These are phyloP conservation scores for Tarsius wallacei DNA, from an alignment of 2,797 vertebrate genomes.

Conservation along the genomic window DNA sequence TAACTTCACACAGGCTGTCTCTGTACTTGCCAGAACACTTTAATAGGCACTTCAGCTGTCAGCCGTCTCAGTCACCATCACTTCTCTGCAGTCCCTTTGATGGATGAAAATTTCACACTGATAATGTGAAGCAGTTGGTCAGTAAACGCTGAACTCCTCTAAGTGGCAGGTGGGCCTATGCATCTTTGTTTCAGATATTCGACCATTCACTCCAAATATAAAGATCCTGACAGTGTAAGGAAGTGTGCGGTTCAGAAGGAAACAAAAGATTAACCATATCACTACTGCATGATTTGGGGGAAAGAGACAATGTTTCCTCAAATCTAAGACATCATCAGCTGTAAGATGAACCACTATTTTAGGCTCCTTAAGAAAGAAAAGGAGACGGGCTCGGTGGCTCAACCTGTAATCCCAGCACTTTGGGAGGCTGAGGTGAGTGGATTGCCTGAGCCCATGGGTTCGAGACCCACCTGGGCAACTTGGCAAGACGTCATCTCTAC, in stretches of 20 bases:
- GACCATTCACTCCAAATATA: slow-evolving; percentile 16
- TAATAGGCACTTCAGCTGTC: not conserved
- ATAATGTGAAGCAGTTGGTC: not conserved
- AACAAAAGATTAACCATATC: not conserved
- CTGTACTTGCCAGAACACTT: not conserved
- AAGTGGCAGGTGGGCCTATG: not conserved
- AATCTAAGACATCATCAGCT: not conserved
- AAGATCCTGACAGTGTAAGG: not conserved
- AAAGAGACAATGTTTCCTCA: not conserved
- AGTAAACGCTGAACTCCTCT: not conserved
- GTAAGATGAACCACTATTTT: not conserved
- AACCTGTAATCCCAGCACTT: too few relatives aligned
- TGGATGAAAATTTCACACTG: not conserved
- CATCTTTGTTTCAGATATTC: not conserved
- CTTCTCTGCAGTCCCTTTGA: not conserved
- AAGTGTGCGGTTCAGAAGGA: not conserved
- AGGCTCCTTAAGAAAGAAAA: not conserved
- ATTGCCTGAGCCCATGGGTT: too few relatives aligned
- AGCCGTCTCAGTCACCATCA: not conserved
- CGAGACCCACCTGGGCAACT: too few relatives aligned
- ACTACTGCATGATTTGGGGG: not conserved
- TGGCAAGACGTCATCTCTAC: too few relatives aligned
- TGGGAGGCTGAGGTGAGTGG: too few relatives aligned
- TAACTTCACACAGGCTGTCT: not conserved
- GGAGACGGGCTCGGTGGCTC: too few relatives aligned